Evolutionary conservation across 2,888 invertebrate genomes (phyloP).

Genomic region (Quadroppia sp.): DNA sequence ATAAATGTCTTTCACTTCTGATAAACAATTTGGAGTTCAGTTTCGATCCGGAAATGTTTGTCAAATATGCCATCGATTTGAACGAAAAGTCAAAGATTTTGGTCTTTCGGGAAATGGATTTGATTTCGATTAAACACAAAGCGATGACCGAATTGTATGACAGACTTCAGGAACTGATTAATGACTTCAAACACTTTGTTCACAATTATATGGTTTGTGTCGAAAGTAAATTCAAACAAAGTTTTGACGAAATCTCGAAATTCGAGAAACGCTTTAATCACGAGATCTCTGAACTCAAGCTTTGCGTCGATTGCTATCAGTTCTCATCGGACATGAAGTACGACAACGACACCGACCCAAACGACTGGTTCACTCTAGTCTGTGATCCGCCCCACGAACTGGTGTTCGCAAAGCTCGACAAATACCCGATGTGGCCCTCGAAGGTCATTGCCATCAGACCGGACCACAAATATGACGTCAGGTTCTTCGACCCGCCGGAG

Average conservation of each 20-base stretch:
- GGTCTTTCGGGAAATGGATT: neutral
- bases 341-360: neutral
- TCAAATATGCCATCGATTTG: neutral
- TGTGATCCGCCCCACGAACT: constrained; percentile 32
- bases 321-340: neutral
- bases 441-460: constrained; percentile 58
- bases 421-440: constrained; percentile 96
- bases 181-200: constrained; percentile 16
- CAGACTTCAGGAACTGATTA: neutral
- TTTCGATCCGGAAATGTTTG: neutral
- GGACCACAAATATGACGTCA: constrained; percentile 68
- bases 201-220: neutral
- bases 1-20: neutral
- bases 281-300: constrained; percentile 15
- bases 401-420: constrained; percentile 87
- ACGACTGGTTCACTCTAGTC: constrained; percentile 20
- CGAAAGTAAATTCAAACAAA: neutral
- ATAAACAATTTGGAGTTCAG: constrained; percentile 15
- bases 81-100: neutral
- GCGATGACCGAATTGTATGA: neutral
- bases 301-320: constrained; percentile 23
- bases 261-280: neutral
- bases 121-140: neutral
- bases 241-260: neutral
- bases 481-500: constrained; percentile 69